phyloP scores from a whole-genome alignment of 1,140 invertebrate genomes.

The Patella vulgata region DNA sequence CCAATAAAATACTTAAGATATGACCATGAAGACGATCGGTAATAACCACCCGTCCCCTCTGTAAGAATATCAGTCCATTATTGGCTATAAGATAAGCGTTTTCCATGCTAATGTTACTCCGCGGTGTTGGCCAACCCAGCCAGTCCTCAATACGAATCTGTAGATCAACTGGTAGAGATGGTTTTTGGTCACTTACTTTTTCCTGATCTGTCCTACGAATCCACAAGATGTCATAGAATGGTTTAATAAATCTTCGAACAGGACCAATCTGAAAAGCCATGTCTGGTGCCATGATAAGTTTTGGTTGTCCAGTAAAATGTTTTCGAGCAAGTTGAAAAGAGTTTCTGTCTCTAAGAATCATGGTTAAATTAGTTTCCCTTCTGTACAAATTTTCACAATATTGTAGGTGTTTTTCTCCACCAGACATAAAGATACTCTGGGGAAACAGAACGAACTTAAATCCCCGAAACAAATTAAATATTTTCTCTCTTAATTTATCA shows the following conservation, averaged over 20 bases:
- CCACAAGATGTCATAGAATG: constrained; percentile 16
- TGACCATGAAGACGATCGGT: constrained; percentile 30
- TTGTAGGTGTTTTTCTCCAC: neutral
- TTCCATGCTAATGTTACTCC: neutral
- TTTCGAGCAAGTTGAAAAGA: constrained; percentile 1
- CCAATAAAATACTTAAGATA: constrained; percentile 16
- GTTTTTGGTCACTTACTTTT: no score
- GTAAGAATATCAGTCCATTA: constrained; percentile 7
- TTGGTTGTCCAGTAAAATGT: neutral
- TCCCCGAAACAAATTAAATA: neutral
- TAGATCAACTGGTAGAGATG: neutral
- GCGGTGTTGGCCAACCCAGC: constrained; percentile 1
- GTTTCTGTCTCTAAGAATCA: constrained; percentile 5
- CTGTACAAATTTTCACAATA: constrained; percentile 12
- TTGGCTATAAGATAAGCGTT: constrained; percentile 3
- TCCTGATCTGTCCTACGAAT: neutral
- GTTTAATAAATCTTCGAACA: constrained; percentile 3
- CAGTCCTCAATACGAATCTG: neutral
- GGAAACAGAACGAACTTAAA: constrained; percentile 16
- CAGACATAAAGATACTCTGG: constrained; percentile 3
- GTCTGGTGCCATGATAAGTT: constrained; percentile 2
- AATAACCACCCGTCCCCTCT: constrained; percentile 11
- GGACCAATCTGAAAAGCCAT: constrained; percentile 20
- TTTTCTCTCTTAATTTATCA: neutral
- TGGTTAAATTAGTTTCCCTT: neutral